Conservation (phyloP, 2,888 invertebrate species). For the Drosophila neoperkinsi region DNA sequence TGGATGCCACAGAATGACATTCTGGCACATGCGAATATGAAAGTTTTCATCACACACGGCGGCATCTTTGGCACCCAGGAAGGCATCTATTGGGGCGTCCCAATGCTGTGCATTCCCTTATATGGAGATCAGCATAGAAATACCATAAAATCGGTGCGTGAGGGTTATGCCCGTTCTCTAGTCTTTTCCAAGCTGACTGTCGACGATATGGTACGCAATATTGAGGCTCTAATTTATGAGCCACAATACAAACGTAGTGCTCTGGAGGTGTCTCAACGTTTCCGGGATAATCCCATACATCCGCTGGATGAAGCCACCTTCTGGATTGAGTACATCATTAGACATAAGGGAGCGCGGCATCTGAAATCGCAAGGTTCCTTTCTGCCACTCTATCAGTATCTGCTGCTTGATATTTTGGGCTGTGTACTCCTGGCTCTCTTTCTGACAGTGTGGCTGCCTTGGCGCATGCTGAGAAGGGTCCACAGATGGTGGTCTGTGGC, state of each 20-base stretch:
- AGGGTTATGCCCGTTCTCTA: conserved; percentile 84
- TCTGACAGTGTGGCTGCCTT: conserved; percentile 70
- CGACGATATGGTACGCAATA: conserved; percentile 79
- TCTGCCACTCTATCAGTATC: conserved; percentile 84
- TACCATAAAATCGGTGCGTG: conserved; percentile 82
- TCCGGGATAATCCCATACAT: conserved; percentile 86
- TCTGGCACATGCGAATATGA: conserved; percentile 85
- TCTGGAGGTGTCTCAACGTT: conserved; percentile 85
- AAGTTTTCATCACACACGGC: conserved; percentile 85
- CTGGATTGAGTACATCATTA: conserved; percentile 87
- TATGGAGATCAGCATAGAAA: conserved; percentile 86
- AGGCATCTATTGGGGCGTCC: conserved; percentile 84
- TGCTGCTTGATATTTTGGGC: conserved; percentile 86
- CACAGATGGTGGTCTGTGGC: conserved; percentile 52
- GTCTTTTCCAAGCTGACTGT: conserved; percentile 83
- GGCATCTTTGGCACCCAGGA: conserved; percentile 85
- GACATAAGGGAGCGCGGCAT: conserved; percentile 84
- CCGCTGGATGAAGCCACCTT: conserved; percentile 87
- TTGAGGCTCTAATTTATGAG: conserved; percentile 83
- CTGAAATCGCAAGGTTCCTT: conserved; percentile 84
- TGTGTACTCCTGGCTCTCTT: conserved; percentile 78
- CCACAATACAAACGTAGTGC: conserved; percentile 84
- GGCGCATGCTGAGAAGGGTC: conserved; percentile 59
- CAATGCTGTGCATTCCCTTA: conserved; percentile 85
- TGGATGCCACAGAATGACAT: conserved; percentile 87